Percentiles rank a stretch among this genome's conserved stretches.
phyloP scores from a whole-genome alignment of 37 sponge, comb jelly and placozoan genomes.

The Haliclona indistincta region DNA sequence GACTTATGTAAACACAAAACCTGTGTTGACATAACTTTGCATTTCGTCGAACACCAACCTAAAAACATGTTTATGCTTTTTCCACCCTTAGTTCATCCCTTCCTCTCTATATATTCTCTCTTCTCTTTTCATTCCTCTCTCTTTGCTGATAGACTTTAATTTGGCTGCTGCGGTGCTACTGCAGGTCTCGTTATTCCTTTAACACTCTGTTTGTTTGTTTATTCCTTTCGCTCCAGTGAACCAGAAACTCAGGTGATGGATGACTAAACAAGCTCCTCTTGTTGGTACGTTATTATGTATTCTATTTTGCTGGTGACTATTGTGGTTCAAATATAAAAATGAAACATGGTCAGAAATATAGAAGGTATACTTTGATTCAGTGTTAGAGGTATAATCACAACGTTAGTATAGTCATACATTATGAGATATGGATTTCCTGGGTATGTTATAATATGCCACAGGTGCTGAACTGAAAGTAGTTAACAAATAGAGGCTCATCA shows the following conservation, averaged over 20 bases:
- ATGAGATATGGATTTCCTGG: too few species aligned
- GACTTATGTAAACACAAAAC: too few species aligned
- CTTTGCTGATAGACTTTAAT: too few species aligned
- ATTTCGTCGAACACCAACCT: too few species aligned
- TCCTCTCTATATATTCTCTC: background rate
- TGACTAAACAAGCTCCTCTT: conserved; percentile 86
- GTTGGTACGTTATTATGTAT: conserved; percentile 75
- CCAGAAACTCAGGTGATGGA: conserved; percentile 86
- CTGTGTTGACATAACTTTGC: too few species aligned
- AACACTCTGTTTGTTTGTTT: too few species aligned
- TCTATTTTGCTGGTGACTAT: conserved; percentile 48
- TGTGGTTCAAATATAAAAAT: conserved; percentile 58
- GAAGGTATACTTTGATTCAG: conserved; percentile 67
- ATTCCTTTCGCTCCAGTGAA: conserved; percentile 33
- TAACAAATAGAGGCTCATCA: conserved; percentile 25
- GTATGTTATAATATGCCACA: conserved; percentile 83
- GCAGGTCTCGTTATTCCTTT: too few species aligned
- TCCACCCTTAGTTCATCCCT: background rate
- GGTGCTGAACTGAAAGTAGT: conserved; percentile 88
- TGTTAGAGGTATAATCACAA: conserved; percentile 63
- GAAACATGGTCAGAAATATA: conserved; percentile 37
- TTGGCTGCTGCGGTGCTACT: too few species aligned
- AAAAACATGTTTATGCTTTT: too few species aligned
- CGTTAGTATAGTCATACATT: background rate
- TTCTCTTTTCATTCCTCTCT: background rate